Percentiles rank a stretch among this genome's conserved stretches.
Conservation (phyloP, 1,140 invertebrate species). For the Trialeurodes vaporariorum region DNA sequence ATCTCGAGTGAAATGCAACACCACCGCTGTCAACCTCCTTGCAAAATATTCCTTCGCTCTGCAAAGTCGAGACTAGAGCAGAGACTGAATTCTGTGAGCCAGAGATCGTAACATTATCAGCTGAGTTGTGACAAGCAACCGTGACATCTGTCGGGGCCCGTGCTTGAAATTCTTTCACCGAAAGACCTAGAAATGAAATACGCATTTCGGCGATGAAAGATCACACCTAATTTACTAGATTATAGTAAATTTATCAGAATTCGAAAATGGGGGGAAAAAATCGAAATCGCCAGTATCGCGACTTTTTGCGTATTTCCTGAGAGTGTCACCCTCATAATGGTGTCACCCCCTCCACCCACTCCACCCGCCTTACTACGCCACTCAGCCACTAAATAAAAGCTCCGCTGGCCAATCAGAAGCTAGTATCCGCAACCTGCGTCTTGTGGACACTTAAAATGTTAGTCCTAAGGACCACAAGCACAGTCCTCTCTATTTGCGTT, state of each 20-base stretch:
- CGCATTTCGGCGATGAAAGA: neutral
- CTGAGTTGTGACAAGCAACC: conserved; percentile 57
- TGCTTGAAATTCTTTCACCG: conserved; percentile 42
- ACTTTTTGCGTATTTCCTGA: too few species aligned
- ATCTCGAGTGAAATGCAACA: conserved; percentile 63
- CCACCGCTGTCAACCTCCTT: conserved; percentile 53
- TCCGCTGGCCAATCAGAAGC: too few species aligned
- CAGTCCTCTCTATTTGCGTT: too few species aligned
- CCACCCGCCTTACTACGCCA: too few species aligned
- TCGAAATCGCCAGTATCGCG: neutral
- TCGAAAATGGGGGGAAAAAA: neutral
- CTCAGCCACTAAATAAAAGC: too few species aligned
- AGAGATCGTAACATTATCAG: conserved; percentile 41
- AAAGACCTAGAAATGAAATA: conserved; percentile 36
- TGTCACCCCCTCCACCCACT: too few species aligned
- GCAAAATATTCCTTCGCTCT: conserved; percentile 45
- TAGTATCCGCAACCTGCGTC: too few species aligned
- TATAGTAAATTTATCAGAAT: neutral
- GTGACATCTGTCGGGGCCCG: conserved; percentile 43
- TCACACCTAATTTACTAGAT: neutral
- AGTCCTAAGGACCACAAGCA: too few species aligned
- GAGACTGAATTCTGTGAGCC: conserved; percentile 44
- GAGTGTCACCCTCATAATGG: too few species aligned
- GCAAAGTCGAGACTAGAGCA: conserved; percentile 36
- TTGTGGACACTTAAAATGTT: too few species aligned